phyloP scores from a whole-genome alignment of 2,797 vertebrate genomes.

The Molossus alvarezi region DNA sequence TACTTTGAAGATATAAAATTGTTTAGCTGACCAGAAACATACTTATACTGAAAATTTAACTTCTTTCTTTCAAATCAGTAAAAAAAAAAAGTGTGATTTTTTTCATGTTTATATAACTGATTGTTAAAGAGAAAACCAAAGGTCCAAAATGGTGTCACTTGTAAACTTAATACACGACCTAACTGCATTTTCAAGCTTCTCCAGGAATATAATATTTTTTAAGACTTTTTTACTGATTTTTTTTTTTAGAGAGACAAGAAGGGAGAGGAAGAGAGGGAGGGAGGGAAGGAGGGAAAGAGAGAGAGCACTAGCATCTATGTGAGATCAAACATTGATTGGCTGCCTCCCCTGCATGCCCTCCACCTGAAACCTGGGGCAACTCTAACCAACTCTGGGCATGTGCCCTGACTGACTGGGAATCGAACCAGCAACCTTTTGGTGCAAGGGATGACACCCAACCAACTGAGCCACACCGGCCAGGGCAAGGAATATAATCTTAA shows the following conservation, averaged over 20 bases:
- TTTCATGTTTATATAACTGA: slow-evolving; percentile 37
- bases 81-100: slow-evolving; percentile 6
- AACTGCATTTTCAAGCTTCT: not conserved
- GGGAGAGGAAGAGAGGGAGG: not conserved
- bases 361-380: not conserved
- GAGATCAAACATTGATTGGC: not conserved
- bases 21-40: slow-evolving; percentile 6
- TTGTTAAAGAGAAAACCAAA: not conserved
- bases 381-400: not conserved
- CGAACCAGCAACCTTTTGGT: not conserved
- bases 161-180: not conserved
- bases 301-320: not conserved
- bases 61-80: too few species aligned
- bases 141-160: not conserved
- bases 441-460: not conserved
- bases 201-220: not conserved
- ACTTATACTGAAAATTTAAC: slow-evolving; percentile 46
- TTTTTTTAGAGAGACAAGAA: not conserved
- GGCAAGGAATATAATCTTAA: not conserved
- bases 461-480: not conserved
- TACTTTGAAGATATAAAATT: slow-evolving; percentile 49
- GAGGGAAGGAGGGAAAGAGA: not conserved
- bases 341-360: not conserved
- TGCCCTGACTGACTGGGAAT: not conserved
- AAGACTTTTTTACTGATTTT: not conserved